Conservation (phyloP, 2,797 vertebrate genomes). For the Gallinago nigripennis region DNA sequence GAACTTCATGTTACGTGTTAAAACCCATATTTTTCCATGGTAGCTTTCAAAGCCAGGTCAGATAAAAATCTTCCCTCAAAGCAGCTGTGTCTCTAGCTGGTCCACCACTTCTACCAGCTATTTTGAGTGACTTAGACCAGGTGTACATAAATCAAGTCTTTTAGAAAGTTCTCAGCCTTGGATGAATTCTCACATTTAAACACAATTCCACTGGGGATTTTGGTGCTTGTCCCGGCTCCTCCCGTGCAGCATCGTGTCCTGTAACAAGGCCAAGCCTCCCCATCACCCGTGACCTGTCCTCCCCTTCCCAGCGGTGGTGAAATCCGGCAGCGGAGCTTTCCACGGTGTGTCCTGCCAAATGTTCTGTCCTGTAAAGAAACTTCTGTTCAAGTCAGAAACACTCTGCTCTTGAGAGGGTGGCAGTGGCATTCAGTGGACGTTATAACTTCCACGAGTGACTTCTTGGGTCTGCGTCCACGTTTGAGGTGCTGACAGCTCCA, state of each 20-base stretch:
- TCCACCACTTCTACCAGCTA: background rate
- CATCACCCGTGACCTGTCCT: accelerated
- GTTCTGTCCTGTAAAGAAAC: background rate
- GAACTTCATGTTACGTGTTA: background rate
- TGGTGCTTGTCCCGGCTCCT: background rate
- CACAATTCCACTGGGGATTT: accelerated
- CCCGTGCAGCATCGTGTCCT: accelerated
- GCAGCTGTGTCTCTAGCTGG: background rate
- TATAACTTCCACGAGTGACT: accelerated
- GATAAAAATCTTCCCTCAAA: background rate
- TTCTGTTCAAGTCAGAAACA: background rate
- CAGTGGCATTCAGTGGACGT: accelerated
- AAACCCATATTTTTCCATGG: background rate
- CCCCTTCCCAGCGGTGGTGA: background rate
- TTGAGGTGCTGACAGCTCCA: background rate
- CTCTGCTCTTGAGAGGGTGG: accelerated
- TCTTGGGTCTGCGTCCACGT: background rate
- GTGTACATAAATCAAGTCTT: background rate
- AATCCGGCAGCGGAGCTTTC: background rate
- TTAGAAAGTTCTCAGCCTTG: background rate
- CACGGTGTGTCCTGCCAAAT: accelerated
- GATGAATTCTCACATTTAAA: background rate
- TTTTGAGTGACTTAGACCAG: background rate
- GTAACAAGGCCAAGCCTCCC: background rate
- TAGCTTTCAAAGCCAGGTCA: conserved; percentile 2